Percentiles rank a stretch among this genome's conserved stretches.
These are phyloP conservation scores for Dendrophyllia cribrosa DNA, from an alignment of 64 coral and sea anemone species.

Conservation along the genomic window DNA sequence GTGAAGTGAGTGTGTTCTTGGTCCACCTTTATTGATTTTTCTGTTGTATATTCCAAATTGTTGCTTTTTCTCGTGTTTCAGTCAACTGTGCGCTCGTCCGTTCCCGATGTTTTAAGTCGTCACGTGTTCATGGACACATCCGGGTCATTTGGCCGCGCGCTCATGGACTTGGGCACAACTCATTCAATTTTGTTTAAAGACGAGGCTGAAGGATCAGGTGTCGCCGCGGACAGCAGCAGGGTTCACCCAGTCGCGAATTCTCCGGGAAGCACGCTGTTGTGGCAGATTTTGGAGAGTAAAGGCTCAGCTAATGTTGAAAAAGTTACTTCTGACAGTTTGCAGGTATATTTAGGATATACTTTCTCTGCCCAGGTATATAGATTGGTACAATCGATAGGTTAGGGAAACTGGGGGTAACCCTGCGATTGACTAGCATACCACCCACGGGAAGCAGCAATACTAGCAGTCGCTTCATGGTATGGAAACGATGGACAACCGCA, in stretches of 20 bases:
- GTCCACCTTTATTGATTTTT: too few relatives aligned
- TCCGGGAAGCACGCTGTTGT: slow-evolving; percentile 67
- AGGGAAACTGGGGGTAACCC: too few relatives aligned
- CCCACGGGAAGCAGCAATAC: too few relatives aligned
- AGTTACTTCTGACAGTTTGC: slow-evolving; percentile 67
- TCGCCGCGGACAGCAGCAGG: background rate
- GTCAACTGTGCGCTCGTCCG: slow-evolving; percentile 51
- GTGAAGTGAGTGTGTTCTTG: too few relatives aligned
- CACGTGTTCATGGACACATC: slow-evolving; percentile 87
- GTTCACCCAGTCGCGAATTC: slow-evolving; percentile 78
- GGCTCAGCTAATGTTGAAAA: slow-evolving; percentile 27
- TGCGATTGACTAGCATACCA: too few relatives aligned
- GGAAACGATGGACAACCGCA: too few relatives aligned
- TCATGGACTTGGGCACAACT: slow-evolving; percentile 72
- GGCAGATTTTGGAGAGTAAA: slow-evolving; percentile 67
- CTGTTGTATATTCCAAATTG: too few relatives aligned
- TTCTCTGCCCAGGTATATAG: background rate
- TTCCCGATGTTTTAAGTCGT: slow-evolving; percentile 76
- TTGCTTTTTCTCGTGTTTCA: slow-evolving; percentile 13
- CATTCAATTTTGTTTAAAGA: slow-evolving; percentile 42
- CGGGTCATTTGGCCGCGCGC: slow-evolving; percentile 75
- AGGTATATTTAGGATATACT: slow-evolving; percentile 14
- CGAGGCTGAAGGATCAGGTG: background rate
- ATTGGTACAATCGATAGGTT: too few relatives aligned
- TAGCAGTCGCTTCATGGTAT: too few relatives aligned